Conservation (phyloP, 23 tunicate genomes). For the Trididemnum miniatum region DNA sequence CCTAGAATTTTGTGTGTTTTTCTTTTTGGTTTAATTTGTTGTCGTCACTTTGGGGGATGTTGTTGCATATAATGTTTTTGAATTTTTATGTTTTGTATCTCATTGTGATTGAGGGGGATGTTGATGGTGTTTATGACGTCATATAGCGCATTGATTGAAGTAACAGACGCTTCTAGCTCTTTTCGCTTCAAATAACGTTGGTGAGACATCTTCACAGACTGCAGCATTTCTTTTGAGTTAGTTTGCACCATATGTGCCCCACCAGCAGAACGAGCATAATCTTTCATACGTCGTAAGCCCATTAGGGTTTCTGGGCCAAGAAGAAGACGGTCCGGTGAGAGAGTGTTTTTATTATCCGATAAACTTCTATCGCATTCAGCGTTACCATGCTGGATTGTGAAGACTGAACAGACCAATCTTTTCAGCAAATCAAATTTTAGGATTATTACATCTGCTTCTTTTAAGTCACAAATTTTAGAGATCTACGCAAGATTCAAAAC, state of each 20-base stretch:
- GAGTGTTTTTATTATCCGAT: slow-evolving; percentile 10
- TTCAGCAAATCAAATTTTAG: slow-evolving; percentile 3
- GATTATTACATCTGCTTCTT: background rate
- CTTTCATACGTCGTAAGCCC: slow-evolving; percentile 11
- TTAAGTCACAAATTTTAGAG: background rate
- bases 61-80: too few species aligned
- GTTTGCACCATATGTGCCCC: slow-evolving; percentile 12
- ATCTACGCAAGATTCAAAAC: too few species aligned
- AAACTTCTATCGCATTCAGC: slow-evolving; percentile 12
- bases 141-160: too few species aligned
- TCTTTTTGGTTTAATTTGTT: too few species aligned
- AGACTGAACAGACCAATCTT: background rate
- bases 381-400: slow-evolving; percentile 7
- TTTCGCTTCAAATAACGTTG: slow-evolving; percentile 1
- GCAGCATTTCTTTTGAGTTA: background rate
- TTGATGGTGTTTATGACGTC: too few species aligned
- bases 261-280: slow-evolving; percentile 16
- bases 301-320: slow-evolving; percentile 1
- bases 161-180: background rate
- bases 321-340: background rate
- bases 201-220: background rate
- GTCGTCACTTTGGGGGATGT: too few species aligned
- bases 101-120: too few species aligned
- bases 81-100: too few species aligned
- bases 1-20: too few species aligned